A percentile compares a stretch with the other conserved stretches of the same genome.
Conservation (phyloP, 2,888 invertebrate genomes). For the Endotricha flammealis region DNA sequence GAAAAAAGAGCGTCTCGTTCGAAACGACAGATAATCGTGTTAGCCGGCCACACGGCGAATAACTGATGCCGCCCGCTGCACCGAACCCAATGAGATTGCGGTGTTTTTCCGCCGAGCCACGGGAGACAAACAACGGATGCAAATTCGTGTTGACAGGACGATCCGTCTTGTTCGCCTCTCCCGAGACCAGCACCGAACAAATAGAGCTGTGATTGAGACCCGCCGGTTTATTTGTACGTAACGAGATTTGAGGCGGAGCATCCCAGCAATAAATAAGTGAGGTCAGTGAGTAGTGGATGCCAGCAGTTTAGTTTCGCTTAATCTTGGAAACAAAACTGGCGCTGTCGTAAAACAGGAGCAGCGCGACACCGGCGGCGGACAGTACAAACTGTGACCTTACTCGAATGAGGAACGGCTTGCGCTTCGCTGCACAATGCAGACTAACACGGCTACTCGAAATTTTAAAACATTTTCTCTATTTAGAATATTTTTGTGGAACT, state of each 20-base stretch:
- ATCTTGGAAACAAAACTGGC: slow-evolving; percentile 65
- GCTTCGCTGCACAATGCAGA: slow-evolving; percentile 38
- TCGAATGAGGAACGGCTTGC: slow-evolving; percentile 51
- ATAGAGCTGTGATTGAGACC: slow-evolving; percentile 69
- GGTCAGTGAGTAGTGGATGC: slow-evolving; percentile 52
- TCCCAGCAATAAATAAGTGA: slow-evolving; percentile 45
- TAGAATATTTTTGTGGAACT: slow-evolving; percentile 1
- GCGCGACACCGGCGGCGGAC: slow-evolving; percentile 37
- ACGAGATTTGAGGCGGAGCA: slow-evolving; percentile 42
- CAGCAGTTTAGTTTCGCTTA: slow-evolving; percentile 65
- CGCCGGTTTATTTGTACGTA: slow-evolving; percentile 51
- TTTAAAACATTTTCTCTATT: neutral
- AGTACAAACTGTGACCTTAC: slow-evolving; percentile 61
- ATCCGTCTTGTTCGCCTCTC: slow-evolving; percentile 76
- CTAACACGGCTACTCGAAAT: slow-evolving; percentile 29
- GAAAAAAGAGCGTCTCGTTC: slow-evolving; percentile 71
- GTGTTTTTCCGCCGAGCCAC: slow-evolving; percentile 68
- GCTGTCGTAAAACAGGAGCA: slow-evolving; percentile 55
- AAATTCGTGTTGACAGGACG: slow-evolving; percentile 77
- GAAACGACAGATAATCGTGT: slow-evolving; percentile 76
- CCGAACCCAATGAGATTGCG: slow-evolving; percentile 72
- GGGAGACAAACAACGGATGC: slow-evolving; percentile 77
- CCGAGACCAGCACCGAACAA: slow-evolving; percentile 66
- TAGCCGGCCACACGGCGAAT: slow-evolving; percentile 71
- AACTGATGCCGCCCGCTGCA: slow-evolving; percentile 69